Evolutionary conservation across 2,113 vertebrate species (phyloP).

Genomic region (Ibidorhyncha struthersii): DNA sequence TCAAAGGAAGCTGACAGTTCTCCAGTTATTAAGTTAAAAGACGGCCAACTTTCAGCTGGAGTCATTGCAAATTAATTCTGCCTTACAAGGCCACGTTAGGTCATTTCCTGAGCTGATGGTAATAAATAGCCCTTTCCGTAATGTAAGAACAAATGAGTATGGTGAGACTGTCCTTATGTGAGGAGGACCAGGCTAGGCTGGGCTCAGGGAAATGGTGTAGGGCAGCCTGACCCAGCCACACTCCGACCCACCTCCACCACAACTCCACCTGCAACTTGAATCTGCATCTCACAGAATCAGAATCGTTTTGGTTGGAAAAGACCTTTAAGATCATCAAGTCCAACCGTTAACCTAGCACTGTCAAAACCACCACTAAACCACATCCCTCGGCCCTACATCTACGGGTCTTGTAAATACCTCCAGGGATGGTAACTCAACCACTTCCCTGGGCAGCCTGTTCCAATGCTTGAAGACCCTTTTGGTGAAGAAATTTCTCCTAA

Average conservation of each 20-base stretch:
- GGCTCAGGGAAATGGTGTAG: neutral
- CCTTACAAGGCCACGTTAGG: slow-evolving; percentile 67
- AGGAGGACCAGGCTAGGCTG: neutral
- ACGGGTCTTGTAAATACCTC: neutral
- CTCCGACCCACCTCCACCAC: neutral
- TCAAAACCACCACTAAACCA: neutral
- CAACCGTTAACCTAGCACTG: neutral
- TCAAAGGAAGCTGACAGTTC: slow-evolving; percentile 70
- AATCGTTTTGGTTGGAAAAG: neutral
- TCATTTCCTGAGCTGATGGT: slow-evolving; percentile 71
- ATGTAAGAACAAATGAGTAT: slow-evolving; percentile 52
- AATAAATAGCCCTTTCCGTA: slow-evolving; percentile 71
- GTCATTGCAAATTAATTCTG: slow-evolving; percentile 76
- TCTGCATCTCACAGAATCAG: neutral
- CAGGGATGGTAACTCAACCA: neutral
- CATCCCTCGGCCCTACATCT: neutral
- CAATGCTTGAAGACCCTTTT: neutral
- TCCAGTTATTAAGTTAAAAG: slow-evolving; percentile 75
- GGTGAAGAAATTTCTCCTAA: neutral
- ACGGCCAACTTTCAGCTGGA: slow-evolving; percentile 66
- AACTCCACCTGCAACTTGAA: neutral
- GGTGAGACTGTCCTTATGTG: slow-evolving; percentile 35
- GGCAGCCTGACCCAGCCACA: neutral
- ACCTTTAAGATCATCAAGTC: neutral
- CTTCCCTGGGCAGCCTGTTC: neutral